phyloP scores from a whole-genome alignment of 2,888 invertebrate species.

The Polyommatus icarus region DNA sequence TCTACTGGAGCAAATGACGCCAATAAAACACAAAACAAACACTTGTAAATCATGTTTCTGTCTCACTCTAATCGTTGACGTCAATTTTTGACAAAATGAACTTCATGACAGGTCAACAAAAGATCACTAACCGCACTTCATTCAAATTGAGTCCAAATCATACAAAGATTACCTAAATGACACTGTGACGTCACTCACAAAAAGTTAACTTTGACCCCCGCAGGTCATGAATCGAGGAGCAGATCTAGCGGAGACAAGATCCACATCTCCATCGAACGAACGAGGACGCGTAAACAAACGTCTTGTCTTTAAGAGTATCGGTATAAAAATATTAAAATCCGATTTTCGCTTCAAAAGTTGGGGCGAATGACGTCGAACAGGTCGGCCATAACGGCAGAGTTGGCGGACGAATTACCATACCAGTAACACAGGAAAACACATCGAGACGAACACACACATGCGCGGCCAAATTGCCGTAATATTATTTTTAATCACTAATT shows the following conservation, averaged over 20 bases:
- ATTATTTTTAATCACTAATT: constrained; percentile 33
- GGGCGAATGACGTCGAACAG: constrained; percentile 40
- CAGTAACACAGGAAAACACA: constrained; percentile 48
- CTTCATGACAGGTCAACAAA: constrained; percentile 24
- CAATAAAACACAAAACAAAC: constrained; percentile 41
- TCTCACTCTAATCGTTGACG: constrained; percentile 39
- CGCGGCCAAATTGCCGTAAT: constrained; percentile 22
- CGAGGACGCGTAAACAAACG: constrained; percentile 10
- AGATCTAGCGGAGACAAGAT: not conserved
- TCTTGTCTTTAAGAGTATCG: constrained; percentile 4
- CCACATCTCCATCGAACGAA: not conserved
- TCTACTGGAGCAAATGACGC: constrained; percentile 42
- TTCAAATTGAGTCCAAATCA: constrained; percentile 8
- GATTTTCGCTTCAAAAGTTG: constrained; percentile 26
- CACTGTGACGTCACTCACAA: constrained; percentile 24
- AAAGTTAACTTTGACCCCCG: not conserved
- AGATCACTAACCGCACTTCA: not conserved
- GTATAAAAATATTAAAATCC: constrained; percentile 40
- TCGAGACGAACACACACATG: constrained; percentile 28
- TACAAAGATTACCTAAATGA: constrained; percentile 34
- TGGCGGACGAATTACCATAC: constrained; percentile 47
- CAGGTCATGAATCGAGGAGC: not conserved
- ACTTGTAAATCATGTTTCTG: constrained; percentile 42
- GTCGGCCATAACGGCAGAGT: constrained; percentile 45
- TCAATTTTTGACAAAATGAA: constrained; percentile 36